Conservation (phyloP, 1,140 invertebrate genomes). For the Eurosta solidaginis region DNA sequence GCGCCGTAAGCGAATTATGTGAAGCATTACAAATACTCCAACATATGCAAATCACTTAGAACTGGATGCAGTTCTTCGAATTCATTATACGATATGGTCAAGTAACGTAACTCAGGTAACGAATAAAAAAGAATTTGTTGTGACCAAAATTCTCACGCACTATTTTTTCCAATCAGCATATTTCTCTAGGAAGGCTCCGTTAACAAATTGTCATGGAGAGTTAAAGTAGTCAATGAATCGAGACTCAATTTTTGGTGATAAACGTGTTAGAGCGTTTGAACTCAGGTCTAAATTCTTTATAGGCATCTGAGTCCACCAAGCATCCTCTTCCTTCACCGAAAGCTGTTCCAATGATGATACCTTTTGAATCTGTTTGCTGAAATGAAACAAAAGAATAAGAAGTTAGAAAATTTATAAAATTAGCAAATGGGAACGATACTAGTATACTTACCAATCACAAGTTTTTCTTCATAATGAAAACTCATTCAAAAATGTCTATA, state of each 20-base stretch:
- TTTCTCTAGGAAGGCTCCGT: conserved; percentile 73
- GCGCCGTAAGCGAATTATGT: conserved; percentile 70
- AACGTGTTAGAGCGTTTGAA: conserved; percentile 71
- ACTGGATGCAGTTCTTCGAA: conserved; percentile 65
- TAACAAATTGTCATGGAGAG: conserved; percentile 80
- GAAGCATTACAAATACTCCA: conserved; percentile 71
- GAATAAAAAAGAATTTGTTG: conserved; percentile 78
- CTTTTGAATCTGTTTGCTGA: too few species aligned
- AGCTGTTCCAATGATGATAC: conserved; percentile 69
- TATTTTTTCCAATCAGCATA: conserved; percentile 75
- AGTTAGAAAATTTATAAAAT: too few species aligned
- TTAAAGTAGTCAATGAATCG: conserved; percentile 70
- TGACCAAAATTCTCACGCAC: conserved; percentile 78
- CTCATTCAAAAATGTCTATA: too few species aligned
- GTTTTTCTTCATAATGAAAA: too few species aligned
- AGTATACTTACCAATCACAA: too few species aligned
- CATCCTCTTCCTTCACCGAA: conserved; percentile 65
- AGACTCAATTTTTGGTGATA: conserved; percentile 74
- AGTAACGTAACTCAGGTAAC: conserved; percentile 68
- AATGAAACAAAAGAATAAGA: too few species aligned
- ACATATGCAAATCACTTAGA: conserved; percentile 75
- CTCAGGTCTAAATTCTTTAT: conserved; percentile 80
- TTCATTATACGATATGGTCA: conserved; percentile 75
- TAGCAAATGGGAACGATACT: too few species aligned
- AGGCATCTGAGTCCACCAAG: conserved; percentile 86